These are phyloP conservation scores for Cephalopterus ornatus DNA, from an alignment of 2,113 vertebrate species.

Conservation along the genomic window DNA sequence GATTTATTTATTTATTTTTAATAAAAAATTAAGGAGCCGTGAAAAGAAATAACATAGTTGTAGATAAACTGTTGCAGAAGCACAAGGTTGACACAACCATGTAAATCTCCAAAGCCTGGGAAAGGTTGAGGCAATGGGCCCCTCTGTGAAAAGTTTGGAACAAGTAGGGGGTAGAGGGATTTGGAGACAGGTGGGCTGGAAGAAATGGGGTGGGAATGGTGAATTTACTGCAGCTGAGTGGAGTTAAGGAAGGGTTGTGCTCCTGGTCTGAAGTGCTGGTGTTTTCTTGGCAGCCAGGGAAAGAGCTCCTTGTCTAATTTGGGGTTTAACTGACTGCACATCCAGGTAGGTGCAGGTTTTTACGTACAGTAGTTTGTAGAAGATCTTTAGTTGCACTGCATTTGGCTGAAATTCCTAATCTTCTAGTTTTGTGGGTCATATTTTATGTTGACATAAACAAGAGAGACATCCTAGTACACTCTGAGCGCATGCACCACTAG, in stretches of 20 bases:
- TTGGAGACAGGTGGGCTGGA: not conserved
- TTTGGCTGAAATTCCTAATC: not conserved
- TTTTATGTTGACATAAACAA: not conserved
- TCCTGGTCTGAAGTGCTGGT: not conserved
- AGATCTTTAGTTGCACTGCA: not conserved
- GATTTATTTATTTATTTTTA: not conserved
- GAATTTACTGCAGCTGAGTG: not conserved
- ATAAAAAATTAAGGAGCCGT: not conserved
- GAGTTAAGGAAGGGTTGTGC: not conserved
- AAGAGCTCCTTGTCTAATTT: fast-evolving
- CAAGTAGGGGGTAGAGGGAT: fast-evolving
- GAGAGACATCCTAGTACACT: not conserved
- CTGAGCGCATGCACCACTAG: fast-evolving
- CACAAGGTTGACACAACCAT: not conserved
- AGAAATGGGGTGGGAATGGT: not conserved
- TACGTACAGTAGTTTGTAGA: fast-evolving
- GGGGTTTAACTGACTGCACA: fast-evolving
- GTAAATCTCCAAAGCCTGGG: not conserved
- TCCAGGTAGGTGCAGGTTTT: not conserved
- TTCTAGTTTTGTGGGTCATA: not conserved
- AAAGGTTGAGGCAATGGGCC: fast-evolving
- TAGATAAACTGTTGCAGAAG: not conserved
- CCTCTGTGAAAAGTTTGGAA: not conserved
- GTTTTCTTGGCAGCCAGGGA: not conserved
- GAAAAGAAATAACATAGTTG: not conserved